Base-by-base conservation (phyloP, 2,888 invertebrate species). In the Schrankia costaestrigalis region DNA sequence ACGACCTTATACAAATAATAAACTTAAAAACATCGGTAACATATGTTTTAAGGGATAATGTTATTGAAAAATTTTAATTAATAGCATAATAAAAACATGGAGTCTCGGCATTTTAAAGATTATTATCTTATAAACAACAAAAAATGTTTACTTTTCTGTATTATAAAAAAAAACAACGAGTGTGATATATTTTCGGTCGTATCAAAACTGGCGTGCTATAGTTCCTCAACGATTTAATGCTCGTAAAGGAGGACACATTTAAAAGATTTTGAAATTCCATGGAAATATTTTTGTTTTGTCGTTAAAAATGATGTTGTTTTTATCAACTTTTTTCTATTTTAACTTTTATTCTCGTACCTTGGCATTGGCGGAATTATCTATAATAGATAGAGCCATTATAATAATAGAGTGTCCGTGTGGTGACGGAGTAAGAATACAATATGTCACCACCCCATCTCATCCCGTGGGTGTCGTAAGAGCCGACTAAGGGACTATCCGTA, bases 31-130 rank as follows among this genome's bases (percentile, higher is more conserved):
- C 71, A 74, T 66, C 63, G 55, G 43, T 46, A 67, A 81, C 83
- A 82, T 71, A 68, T 83, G 82, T 83, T 80, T 74, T 62, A n/a
- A 57, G 41, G 57, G 68, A 66, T 76, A 69, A 76, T 79, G 71
- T 77, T 76, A 74, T 76, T 67, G 66, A 63, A 66, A 65, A 46
- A 45, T 67, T 64, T 25, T 71, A 71, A 79, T 77, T 77, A 75
- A 78, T 77, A 59, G 69, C 32, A 31, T 50, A 35, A 66, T 76
- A 70, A 73, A 55, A 37, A 42, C 35, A 24, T 23, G 26, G 46
- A 52, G 52, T 56, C 57, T 63, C 54, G 46, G 60, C 45, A n/a
- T 58, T 56, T 54, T 26, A 25, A 35, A 50, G 45, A 50, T 56
- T 46, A 47, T 26, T 29, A 46, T 45, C 42, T 42, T 34, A 37